Base-by-base conservation (phyloP, 2,113 vertebrate species). In the Arizona elegans region DNA sequence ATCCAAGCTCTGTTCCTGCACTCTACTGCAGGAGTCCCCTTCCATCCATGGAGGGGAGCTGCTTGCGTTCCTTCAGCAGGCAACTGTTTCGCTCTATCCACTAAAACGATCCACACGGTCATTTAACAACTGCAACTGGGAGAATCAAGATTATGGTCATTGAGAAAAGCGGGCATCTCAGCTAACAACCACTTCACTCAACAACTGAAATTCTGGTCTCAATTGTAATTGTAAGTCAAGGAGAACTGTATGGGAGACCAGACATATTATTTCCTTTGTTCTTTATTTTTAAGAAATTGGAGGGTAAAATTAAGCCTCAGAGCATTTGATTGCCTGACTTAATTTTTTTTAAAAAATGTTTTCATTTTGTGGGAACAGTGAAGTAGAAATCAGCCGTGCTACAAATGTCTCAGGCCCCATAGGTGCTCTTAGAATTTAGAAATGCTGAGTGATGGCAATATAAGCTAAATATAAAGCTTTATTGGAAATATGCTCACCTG, bases 211-310 rank as follows among this genome's bases (percentile, higher is more conserved):
- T 62, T 26, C 58, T 70, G 62, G 62, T 70, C 62, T 13, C 29
- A 17, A 70, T 15, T 70, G 29, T n/a, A n/a, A 13, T 65, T 65
- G n/a, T 70, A 70, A 70, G 13, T 33, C 29, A 33, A 65, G 62
- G 62, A n/a, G 11, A 12, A 5, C 96, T 96, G 33, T 95, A 96
- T 94, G 26, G 95, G 96, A 96, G 95, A 96, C 95, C 92, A 95
- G 96, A 95, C 94, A 88, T 89, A 96, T 94, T 93, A 95, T 91
- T 92, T 95, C 94, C 1, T 88, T 53, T 21, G 47, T n/a, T 88
- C 26, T 88, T 52, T 87, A 87, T 87, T 87, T 81, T 43, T 21
- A 81, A 81, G 75, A 21, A 81, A 43, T 38, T 17, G 38, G 33
- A 81, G 17, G 75, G 3, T 19, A 81, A 43, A 81, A 81, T 38